phyloP scores from a whole-genome alignment of 2,797 vertebrate species.

The Gymnopithys bicolor region DNA sequence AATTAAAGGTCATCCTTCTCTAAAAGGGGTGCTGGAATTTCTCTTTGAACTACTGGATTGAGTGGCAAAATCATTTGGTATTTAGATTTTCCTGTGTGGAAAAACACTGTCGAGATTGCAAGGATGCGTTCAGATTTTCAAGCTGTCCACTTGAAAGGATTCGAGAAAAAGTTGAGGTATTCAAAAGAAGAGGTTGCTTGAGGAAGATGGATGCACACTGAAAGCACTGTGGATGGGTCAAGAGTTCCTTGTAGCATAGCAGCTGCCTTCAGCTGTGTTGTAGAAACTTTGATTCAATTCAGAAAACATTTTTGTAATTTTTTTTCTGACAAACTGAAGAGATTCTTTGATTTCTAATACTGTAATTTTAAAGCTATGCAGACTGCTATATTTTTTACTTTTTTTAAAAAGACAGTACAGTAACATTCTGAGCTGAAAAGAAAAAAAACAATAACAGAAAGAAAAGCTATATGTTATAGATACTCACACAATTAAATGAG shows the following conservation, averaged over 20 bases:
- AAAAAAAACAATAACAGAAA: background rate
- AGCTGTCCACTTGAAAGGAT: background rate
- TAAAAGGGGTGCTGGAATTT: background rate
- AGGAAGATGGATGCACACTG: background rate
- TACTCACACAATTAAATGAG: constrained; percentile 60
- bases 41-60: background rate
- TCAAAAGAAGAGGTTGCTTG: background rate
- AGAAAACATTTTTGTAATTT: background rate
- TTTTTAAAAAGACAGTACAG: background rate
- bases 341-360: background rate
- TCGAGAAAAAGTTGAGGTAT: background rate
- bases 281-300: background rate
- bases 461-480: background rate
- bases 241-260: background rate
- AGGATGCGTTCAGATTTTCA: constrained; percentile 1
- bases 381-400: background rate
- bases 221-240: background rate
- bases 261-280: background rate
- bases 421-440: background rate
- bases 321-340: background rate
- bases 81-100: background rate
- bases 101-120: background rate
- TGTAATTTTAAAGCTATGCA: background rate
- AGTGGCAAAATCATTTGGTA: background rate
- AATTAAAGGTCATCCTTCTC: background rate